Percentiles rank a stretch among this genome's conserved stretches.
These are phyloP conservation scores for Neodiprion virginianus DNA, from an alignment of 1,140 invertebrate genomes.

Conservation along the genomic window DNA sequence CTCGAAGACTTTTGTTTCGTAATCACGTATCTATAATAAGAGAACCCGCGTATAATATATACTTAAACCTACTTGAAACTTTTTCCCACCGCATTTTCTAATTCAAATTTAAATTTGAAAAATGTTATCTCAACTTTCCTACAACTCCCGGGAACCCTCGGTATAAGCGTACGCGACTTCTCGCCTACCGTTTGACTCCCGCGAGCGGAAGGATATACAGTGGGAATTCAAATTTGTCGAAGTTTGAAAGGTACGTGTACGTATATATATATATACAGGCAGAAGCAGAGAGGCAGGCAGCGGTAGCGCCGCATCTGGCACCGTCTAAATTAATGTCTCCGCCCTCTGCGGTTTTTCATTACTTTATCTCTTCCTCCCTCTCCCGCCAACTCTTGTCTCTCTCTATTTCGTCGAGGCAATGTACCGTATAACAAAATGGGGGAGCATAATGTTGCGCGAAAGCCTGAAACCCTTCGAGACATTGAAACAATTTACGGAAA, in stretches of 20 bases:
- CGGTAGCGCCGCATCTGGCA: neutral
- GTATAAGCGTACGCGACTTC: neutral
- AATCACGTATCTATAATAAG: neutral
- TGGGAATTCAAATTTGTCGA: conserved; percentile 5
- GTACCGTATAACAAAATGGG: neutral
- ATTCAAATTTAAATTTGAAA: conserved; percentile 1
- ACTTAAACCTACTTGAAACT: neutral
- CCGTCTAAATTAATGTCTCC: conserved; percentile 7
- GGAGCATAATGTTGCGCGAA: conserved; percentile 4
- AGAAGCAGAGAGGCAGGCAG: no score
- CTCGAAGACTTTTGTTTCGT: neutral
- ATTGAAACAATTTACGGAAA: conserved; percentile 2
- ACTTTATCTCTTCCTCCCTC: neutral
- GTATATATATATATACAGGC: neutral
- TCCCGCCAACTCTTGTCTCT: neutral
- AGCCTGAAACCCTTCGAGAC: neutral
- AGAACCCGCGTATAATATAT: neutral
- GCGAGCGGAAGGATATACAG: neutral
- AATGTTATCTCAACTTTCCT: neutral
- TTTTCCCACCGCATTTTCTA: neutral
- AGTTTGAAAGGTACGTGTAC: neutral
- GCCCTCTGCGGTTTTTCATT: conserved; percentile 6
- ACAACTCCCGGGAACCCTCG: neutral
- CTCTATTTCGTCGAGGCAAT: neutral
- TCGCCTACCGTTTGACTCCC: neutral